Conservation (phyloP, 2,888 invertebrate species). For the Marasmarcha lunaedactyla region DNA sequence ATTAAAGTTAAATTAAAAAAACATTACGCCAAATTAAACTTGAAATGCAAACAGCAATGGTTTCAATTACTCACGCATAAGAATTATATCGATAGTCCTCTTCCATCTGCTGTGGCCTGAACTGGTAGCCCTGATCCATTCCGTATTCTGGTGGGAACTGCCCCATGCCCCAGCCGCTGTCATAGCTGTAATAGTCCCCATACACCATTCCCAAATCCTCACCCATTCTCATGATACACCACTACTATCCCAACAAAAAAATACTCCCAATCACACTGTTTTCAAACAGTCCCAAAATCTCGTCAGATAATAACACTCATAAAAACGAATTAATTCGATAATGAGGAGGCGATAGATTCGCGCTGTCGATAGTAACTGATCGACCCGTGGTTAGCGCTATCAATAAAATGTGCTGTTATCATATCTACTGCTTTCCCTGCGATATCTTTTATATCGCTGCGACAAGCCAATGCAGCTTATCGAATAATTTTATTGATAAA, state of each 20-base stretch:
- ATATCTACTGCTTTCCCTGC: conserved; percentile 65
- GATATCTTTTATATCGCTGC: conserved; percentile 56
- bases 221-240: conserved; percentile 56
- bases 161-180: conserved; percentile 72
- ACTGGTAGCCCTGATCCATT: conserved; percentile 51
- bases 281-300: conserved; percentile 28
- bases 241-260: conserved; percentile 12
- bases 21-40: no score
- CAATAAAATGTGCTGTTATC: conserved; percentile 66
- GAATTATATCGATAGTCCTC: conserved; percentile 76
- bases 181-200: conserved; percentile 70
- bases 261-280: conserved; percentile 17
- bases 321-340: neutral
- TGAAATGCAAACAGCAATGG: no score
- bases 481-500: neutral
- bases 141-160: conserved; percentile 79
- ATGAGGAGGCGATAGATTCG: conserved; percentile 26
- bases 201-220: conserved; percentile 69
- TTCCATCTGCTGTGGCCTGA: conserved; percentile 55
- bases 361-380: conserved; percentile 50
- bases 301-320: conserved; percentile 23
- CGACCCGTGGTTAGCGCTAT: conserved; percentile 58
- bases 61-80: conserved; percentile 75
- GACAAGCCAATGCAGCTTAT: conserved; percentile 16
- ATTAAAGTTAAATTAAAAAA: no score